These are phyloP conservation scores for Oreotragus oreotragus DNA, from an alignment of 2,113 vertebrate species.

Conservation along the genomic window DNA sequence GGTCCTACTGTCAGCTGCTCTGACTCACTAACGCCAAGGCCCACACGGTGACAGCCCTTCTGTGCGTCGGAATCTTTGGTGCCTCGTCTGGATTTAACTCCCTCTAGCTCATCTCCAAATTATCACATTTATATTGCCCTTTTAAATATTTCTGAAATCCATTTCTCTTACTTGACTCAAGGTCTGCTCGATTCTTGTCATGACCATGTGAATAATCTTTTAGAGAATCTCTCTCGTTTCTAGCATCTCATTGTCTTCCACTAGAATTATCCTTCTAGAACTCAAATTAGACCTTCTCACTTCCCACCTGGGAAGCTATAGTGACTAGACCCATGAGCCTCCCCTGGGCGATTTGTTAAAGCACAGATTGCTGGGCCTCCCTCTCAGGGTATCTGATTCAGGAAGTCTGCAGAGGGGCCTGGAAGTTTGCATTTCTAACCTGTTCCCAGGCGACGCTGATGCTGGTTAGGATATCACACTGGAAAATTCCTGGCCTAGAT, in stretches of 20 bases:
- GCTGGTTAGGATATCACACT: background rate
- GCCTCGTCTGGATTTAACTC: background rate
- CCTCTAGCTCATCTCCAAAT: background rate
- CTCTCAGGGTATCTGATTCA: background rate
- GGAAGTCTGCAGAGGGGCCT: background rate
- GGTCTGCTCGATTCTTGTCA: background rate
- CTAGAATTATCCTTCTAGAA: background rate
- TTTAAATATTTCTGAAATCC: background rate
- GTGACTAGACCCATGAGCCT: background rate
- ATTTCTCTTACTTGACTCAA: background rate
- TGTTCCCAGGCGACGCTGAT: background rate
- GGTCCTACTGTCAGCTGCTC: background rate
- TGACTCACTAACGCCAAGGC: background rate
- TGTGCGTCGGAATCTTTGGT: background rate
- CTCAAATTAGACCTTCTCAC: background rate
- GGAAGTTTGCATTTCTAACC: background rate
- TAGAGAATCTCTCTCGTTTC: background rate
- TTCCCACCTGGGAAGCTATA: background rate
- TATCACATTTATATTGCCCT: background rate
- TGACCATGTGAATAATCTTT: background rate
- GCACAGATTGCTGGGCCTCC: background rate
- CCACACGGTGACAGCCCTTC: accelerated
- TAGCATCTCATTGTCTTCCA: background rate
- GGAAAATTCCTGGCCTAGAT: background rate
- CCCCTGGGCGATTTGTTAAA: background rate